phyloP scores from a whole-genome alignment of 1,140 invertebrate genomes.

The Brachionus koreanus region DNA sequence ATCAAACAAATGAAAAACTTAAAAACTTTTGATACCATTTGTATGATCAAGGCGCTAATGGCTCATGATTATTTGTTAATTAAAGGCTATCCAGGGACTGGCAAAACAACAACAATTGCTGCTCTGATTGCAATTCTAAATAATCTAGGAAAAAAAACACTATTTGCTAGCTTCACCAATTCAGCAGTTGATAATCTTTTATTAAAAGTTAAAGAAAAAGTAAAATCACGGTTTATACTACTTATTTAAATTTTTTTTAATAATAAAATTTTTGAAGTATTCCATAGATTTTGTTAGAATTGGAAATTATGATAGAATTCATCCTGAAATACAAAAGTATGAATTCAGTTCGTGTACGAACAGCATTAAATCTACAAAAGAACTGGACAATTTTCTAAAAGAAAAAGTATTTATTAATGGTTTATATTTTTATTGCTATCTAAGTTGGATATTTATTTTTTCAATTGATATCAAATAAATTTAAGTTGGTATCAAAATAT shows the following conservation, averaged over 20 bases:
- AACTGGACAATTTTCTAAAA: conserved; percentile 66
- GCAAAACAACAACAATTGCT: conserved; percentile 85
- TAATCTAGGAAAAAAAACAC: conserved; percentile 68
- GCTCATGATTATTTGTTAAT: conserved; percentile 77
- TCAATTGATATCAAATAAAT: no score
- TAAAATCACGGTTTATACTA: background rate
- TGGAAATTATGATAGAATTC: conserved; percentile 61
- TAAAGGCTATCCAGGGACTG: conserved; percentile 88
- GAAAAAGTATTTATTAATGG: background rate
- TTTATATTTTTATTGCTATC: no score
- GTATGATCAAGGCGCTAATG: conserved; percentile 61
- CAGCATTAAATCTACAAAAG: conserved; percentile 60
- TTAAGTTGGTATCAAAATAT: no score
- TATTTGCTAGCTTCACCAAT: conserved; percentile 87
- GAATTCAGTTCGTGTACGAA: conserved; percentile 58
- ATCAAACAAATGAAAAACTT: background rate
- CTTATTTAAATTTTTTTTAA: no score
- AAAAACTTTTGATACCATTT: no score
- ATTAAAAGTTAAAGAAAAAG: conserved; percentile 62
- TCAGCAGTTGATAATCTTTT: conserved; percentile 89
- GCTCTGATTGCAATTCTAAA: conserved; percentile 72
- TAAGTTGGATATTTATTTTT: no score
- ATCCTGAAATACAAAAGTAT: conserved; percentile 61
- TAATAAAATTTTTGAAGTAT: no score
- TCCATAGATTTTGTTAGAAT: conserved; percentile 71